Conservation (phyloP, 2,888 invertebrate genomes). For the Zeuzera pyrina region DNA sequence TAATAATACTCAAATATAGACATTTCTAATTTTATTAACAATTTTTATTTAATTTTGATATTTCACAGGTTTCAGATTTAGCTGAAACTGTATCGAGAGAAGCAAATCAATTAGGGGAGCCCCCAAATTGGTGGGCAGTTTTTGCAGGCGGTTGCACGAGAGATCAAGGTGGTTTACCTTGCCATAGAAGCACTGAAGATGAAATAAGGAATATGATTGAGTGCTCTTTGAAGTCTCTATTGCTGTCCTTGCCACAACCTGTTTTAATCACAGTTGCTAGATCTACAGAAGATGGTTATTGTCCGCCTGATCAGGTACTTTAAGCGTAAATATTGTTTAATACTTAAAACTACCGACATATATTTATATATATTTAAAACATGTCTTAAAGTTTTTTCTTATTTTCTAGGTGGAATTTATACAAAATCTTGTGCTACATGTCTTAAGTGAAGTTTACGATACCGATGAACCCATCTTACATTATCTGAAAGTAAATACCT, state of each 20-base stretch:
- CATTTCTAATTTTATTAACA: not conserved
- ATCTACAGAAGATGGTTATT: slow-evolving; percentile 91
- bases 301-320: slow-evolving; percentile 80
- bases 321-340: not conserved
- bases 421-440: slow-evolving; percentile 77
- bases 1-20: not conserved
- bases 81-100: slow-evolving; percentile 55
- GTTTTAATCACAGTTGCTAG: slow-evolving; percentile 84
- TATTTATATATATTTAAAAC: not conserved
- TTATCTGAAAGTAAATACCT: slow-evolving; percentile 46
- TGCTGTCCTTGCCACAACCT: slow-evolving; percentile 74
- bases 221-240: slow-evolving; percentile 70
- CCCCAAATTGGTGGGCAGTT: slow-evolving; percentile 85
- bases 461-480: slow-evolving; percentile 64
- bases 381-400: slow-evolving; percentile 7
- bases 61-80: slow-evolving; percentile 53
- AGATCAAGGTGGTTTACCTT: slow-evolving; percentile 88
- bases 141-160: slow-evolving; percentile 92
- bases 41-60: slow-evolving; percentile 2
- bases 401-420: slow-evolving; percentile 82
- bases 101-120: slow-evolving; percentile 71
- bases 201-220: slow-evolving; percentile 78
- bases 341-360: not conserved
- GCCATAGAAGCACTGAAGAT: slow-evolving; percentile 81
- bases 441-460: slow-evolving; percentile 65